A percentile compares a stretch with the other conserved stretches of the same genome.
Conservation (phyloP, 2,888 invertebrate genomes). For the Gonocerus acuteangulatus region DNA sequence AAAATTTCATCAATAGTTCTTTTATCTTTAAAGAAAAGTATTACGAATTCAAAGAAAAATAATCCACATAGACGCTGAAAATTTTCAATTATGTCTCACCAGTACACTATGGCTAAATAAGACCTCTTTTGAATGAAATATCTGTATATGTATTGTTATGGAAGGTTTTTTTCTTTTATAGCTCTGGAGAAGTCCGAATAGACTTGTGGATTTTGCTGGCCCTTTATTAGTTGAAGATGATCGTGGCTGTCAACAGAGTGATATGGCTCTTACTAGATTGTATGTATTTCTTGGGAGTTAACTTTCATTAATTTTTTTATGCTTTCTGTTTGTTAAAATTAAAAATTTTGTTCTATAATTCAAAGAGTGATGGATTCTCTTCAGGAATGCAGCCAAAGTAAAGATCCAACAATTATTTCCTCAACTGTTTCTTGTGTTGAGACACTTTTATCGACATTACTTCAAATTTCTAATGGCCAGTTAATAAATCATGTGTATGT, state of each 20-base stretch:
- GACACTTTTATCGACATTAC: conserved; percentile 71
- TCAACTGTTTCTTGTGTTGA: conserved; percentile 77
- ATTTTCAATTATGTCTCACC: too few species aligned
- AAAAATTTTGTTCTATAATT: background rate
- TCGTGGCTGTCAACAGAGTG: conserved; percentile 55
- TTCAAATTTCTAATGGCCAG: conserved; percentile 68
- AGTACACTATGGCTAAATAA: too few species aligned
- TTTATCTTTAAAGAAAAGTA: too few species aligned
- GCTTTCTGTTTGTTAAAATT: background rate
- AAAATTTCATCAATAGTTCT: too few species aligned
- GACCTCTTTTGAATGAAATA: too few species aligned
- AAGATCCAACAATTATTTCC: conserved; percentile 65
- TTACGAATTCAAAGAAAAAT: too few species aligned
- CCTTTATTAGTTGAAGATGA: conserved; percentile 54
- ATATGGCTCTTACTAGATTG: conserved; percentile 76
- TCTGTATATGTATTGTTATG: too few species aligned
- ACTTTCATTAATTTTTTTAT: background rate
- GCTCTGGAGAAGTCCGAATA: conserved; percentile 67
- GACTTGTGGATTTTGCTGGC: conserved; percentile 65
- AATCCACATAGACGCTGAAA: too few species aligned
- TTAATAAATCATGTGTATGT: conserved; percentile 57
- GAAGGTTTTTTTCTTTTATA: conserved; percentile 39
- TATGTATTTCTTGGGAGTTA: conserved; percentile 45
- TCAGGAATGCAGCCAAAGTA: conserved; percentile 82
- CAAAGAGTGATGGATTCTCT: conserved; percentile 82